These are phyloP conservation scores for crab-eating macaque (Macaca fascicularis) DNA, from an alignment of 2,113 vertebrate genomes.

Conservation along the genomic window T2T-MFA8v1.1 NC_088392.1:8847501-8848000, in stretches of 20 bases:
- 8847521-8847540: not conserved
- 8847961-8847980: not conserved
- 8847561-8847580: not conserved
- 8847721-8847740: not conserved
- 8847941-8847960: not conserved
- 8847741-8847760: not conserved
- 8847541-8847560: not conserved
- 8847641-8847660: not conserved
- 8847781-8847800: not conserved
- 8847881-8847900: not conserved
- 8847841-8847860: not conserved
- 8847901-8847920: not conserved
- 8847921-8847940: not conserved
- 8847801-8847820: not conserved
- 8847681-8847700: not conserved
- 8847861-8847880: not conserved
- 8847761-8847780: fast-evolving
- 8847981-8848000: not conserved
- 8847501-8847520: not conserved
- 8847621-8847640: not conserved
- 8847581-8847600: not conserved
- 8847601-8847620: not conserved
- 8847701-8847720: not conserved
- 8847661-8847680: not conserved
- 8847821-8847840: not conserved